Base-by-base conservation (phyloP, 2,888 invertebrate species). In the Carterocephalus palaemon region DNA sequence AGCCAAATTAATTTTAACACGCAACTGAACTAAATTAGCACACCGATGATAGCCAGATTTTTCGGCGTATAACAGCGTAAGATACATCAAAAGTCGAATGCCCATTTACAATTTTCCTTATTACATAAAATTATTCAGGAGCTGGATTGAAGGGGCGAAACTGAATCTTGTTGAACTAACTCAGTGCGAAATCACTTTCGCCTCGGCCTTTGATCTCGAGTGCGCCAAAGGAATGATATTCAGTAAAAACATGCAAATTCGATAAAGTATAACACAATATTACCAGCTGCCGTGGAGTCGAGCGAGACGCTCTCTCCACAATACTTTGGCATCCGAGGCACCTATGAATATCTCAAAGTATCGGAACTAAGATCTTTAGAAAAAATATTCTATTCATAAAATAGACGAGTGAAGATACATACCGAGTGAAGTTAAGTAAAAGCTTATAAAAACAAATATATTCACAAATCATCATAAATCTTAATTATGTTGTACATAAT, bases 181-280 rank as follows among this genome's bases (percentile, higher is more conserved):
- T 83, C 84, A 72, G 85, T 83, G 86, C 84, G 85, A 85, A 86
- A 86, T 86, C 86, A 86, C 83, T 86, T 83, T 80, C 78, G 72
- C 70, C 70, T 65, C 70, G 75, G 68, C 81, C 86, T 86, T 86
- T 86, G 86, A 86, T 85, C 82, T 85, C 73, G 73, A 67, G 65
- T 72, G 79, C 75, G 81, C 82, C 83, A 84, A 86, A 85, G 86
- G 83, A 83, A 86, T 82, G 80, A 83, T 85, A 82, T 85, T 82
- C 84, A 82, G 86, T 84, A 86, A 86, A 86, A 86, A 86, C 85
- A 86, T 86, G 86, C 82, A 86, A 86, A 86, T 86, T 85, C 83
- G 85, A 86, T 86, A 84, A 85, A 80, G 82, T 84, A 85, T 85
- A 85, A 86, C 80, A 84, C 83, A 84, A 85, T 85, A 83, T 85